A percentile compares a stretch with the other conserved stretches of the same genome.
Conservation (phyloP, 2,888 invertebrate species). For the Drosophila greeni region DNA sequence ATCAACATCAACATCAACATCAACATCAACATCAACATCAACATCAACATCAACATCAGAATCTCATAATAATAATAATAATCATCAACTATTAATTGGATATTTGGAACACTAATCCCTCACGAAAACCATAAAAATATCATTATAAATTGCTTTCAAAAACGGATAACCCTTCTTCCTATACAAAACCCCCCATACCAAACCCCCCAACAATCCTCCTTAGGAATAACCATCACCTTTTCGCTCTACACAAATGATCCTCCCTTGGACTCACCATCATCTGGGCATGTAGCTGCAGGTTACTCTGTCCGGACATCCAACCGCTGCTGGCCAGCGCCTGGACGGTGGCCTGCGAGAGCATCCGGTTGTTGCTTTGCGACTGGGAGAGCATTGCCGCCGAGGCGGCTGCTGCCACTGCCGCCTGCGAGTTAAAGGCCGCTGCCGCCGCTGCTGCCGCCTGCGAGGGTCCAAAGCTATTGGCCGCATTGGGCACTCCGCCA, state of each 20-base stretch:
- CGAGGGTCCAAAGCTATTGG: conserved; percentile 52
- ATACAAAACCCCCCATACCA: background rate
- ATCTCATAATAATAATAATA: no score
- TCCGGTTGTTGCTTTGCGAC: conserved; percentile 72
- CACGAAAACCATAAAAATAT: background rate
- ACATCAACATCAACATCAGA: no score
- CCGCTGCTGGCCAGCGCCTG: conserved; percentile 75
- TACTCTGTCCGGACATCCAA: conserved; percentile 75
- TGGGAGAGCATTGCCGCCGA: conserved; percentile 78
- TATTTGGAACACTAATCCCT: background rate
- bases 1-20: no score
- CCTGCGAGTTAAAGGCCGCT: conserved; percentile 65
- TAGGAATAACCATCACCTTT: background rate
- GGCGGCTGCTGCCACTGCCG: conserved; percentile 61
- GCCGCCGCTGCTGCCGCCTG: conserved; percentile 68
- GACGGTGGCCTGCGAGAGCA: conserved; percentile 78
- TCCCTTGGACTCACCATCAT: conserved; percentile 72
- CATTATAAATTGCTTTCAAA: background rate
- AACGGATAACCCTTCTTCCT: background rate
- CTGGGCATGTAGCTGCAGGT: conserved; percentile 76
- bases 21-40: no score
- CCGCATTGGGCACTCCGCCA: conserved; percentile 33
- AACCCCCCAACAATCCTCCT: background rate
- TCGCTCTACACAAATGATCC: background rate
- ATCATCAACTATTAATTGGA: background rate